Conservation (phyloP, 2,888 invertebrate genomes). For the Euphydryas editha region DNA sequence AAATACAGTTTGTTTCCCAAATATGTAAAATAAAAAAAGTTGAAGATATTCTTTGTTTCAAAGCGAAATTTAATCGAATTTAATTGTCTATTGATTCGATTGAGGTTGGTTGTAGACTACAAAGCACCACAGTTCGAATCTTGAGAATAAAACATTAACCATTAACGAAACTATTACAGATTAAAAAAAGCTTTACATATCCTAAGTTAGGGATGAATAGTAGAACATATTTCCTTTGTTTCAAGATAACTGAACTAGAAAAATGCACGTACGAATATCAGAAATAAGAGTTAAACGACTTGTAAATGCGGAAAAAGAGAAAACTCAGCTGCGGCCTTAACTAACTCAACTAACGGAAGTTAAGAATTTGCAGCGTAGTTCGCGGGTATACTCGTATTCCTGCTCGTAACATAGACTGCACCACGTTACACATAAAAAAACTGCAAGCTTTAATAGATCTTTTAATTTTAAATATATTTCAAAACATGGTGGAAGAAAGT, state of each 20-base stretch:
- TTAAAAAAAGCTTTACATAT: no score
- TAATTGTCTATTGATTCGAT: no score
- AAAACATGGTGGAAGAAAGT: background rate
- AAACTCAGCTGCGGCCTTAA: background rate
- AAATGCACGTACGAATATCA: background rate
- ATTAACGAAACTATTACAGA: no score
- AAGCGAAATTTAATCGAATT: no score
- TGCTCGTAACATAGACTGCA: background rate
- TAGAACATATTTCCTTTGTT: background rate
- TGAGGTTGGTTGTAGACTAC: no score
- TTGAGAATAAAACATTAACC: no score
- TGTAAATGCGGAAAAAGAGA: background rate
- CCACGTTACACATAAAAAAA: background rate
- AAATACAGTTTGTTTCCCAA: no score
- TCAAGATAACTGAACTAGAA: background rate
- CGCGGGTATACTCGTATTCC: background rate
- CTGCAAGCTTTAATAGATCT: background rate
- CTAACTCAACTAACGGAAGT: background rate
- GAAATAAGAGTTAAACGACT: background rate
- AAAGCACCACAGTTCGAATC: no score
- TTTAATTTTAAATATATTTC: background rate
- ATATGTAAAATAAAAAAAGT: no score
- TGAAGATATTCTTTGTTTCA: no score
- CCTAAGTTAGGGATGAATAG: no score
- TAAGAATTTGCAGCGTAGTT: background rate